Evolutionary conservation across 1,140 invertebrate genomes (phyloP).

Genomic region (Wasmannia auropunctata): DNA sequence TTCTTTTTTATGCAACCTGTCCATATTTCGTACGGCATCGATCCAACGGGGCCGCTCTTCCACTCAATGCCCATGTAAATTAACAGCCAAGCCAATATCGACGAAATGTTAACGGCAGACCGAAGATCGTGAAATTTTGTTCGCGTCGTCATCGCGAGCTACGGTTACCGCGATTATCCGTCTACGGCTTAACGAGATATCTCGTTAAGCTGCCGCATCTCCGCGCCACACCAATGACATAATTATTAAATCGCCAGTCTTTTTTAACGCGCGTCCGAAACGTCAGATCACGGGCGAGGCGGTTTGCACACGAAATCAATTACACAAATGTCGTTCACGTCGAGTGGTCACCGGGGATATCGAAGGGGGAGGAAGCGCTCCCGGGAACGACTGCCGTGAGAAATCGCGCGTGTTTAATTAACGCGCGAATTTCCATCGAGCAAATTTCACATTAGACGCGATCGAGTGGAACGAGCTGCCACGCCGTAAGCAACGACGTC

Average conservation of each 20-base stretch:
- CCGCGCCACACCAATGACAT: conserved; percentile 45
- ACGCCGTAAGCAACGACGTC: neutral
- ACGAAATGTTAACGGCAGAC: conserved; percentile 52
- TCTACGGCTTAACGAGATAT: conserved; percentile 71
- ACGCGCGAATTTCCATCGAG: conserved; percentile 27
- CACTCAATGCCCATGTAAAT: conserved; percentile 53
- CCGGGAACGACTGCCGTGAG: neutral
- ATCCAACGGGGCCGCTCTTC: conserved; percentile 19
- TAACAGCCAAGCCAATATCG: conserved; percentile 72
- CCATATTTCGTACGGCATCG: conserved; percentile 18
- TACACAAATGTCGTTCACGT: conserved; percentile 23
- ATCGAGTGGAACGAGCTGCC: neutral
- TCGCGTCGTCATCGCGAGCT: conserved; percentile 56
- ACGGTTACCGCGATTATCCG: conserved; percentile 59
- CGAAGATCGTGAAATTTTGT: conserved; percentile 64
- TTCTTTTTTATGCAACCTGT: conserved; percentile 23
- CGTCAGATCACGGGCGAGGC: conserved; percentile 32
- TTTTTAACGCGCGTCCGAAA: neutral
- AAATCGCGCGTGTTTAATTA: conserved; percentile 41
- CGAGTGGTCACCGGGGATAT: neutral
- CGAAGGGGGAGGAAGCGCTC: conserved; percentile 34
- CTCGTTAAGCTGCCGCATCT: conserved; percentile 66
- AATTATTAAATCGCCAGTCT: conserved; percentile 64
- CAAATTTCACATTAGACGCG: conserved; percentile 31
- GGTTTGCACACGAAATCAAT: conserved; percentile 32